Evolutionary conservation across 2,113 vertebrate species (phyloP).

Genomic region (Cyphomyrus plagiostoma): DNA sequence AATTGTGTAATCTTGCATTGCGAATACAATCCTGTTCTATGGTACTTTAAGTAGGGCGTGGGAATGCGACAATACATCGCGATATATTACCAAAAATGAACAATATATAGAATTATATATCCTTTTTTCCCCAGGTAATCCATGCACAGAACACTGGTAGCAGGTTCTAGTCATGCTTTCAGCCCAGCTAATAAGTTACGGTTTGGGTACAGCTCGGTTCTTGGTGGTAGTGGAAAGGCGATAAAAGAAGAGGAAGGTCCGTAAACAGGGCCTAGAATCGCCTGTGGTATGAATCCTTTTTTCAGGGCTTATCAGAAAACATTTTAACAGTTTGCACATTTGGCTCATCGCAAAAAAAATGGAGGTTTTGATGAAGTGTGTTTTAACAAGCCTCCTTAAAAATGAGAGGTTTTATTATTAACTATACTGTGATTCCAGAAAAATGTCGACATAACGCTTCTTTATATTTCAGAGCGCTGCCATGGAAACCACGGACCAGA

Average conservation of each 20-base stretch:
- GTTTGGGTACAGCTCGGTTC: not conserved
- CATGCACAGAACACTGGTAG: not conserved
- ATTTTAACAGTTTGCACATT: slow-evolving; percentile 19
- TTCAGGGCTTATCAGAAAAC: not conserved
- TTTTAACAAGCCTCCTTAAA: not conserved
- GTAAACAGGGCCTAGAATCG: not conserved
- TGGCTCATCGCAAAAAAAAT: slow-evolving; percentile 17
- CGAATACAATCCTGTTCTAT: not conserved
- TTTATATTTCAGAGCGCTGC: slow-evolving; percentile 42
- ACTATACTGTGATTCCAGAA: slow-evolving; percentile 34
- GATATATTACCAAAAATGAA: not conserved
- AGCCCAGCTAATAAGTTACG: not conserved
- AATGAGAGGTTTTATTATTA: slow-evolving; percentile 5
- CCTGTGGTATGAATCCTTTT: not conserved
- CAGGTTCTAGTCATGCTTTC: not conserved
- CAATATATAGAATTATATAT: not conserved
- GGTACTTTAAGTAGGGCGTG: not conserved
- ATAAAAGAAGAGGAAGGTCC: not conserved
- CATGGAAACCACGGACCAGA: slow-evolving; percentile 53
- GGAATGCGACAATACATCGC: not conserved
- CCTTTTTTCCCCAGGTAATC: not conserved
- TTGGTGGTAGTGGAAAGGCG: not conserved
- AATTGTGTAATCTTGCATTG: not conserved
- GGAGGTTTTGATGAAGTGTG: slow-evolving; percentile 22
- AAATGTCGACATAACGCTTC: slow-evolving; percentile 36